Evolutionary conservation across 2,888 invertebrate genomes (phyloP), one percentile per base, ranked within the genome.

Genomic region (Caenorhabditis wallacei): DNA sequence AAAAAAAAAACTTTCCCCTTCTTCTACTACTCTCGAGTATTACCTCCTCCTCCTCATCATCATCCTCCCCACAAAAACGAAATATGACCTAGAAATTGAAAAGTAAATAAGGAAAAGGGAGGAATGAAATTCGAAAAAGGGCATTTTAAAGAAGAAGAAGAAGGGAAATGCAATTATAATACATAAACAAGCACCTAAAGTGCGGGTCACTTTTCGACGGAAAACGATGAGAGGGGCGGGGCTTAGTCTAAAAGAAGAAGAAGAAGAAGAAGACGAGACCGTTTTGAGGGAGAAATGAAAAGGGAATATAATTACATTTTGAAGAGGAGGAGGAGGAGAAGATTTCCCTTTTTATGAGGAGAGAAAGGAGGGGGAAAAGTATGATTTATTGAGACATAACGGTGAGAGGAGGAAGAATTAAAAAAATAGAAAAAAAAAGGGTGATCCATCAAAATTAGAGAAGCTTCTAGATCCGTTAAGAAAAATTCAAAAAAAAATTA

Each of bases 161-260:
- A 51, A 68, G 51, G 37, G 64, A 70, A 72, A 72, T 78, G 78
- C 78, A 78, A 78, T 78, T 78, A 78, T 78, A 66, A 68, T 78
- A 78, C 78, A 78, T 78, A 78, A 78, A 78, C 78, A 78, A 78
- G 69, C 66, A 66, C 66, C 66, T 75, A 78, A 76, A 78, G 78
- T 78, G 78, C 78, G 78, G 78, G 78, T 78, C 78, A 78, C 75
- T 40, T 76, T 66, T 53, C 61, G 68, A 56, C 61, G 56, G 54
- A 40, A 51, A 40, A 40, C 40, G 40, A 40, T 40, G 40, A 16
- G 16, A 22, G 20, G 64, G 56, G 64, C 64, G 64, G 64, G 51
- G 64, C 53, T 30, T 59, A 20, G 53, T n/a, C n/a, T n/a, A 46
- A 43, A 64, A 51, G 64, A 48, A 46, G 26, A 30, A 54, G 2